A percentile compares a stretch with the other conserved stretches of the same genome.
Conservation (phyloP, 2,113 vertebrate species). For the Ahaetulla prasina region DNA sequence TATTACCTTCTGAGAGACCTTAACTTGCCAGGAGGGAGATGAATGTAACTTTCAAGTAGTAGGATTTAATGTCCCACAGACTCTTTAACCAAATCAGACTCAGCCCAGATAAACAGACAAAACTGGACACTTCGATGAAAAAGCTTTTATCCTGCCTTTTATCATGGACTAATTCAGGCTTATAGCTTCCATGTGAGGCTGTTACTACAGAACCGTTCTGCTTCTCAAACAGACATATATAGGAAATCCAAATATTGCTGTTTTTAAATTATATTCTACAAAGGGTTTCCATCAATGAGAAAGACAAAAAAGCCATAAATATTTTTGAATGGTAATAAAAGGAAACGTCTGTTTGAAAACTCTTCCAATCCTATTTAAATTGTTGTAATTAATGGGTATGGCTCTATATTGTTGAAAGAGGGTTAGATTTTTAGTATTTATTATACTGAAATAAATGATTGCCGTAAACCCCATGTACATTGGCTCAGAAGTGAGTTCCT, state of each 20-base stretch:
- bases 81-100: not conserved
- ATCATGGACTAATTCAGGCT: not conserved
- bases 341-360: not conserved
- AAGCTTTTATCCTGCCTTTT: not conserved
- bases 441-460: not conserved
- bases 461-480: not conserved
- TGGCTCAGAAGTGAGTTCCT: not conserved
- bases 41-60: not conserved
- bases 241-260: not conserved
- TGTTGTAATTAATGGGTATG: not conserved
- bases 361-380: not conserved
- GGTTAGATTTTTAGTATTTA: not conserved
- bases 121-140: not conserved
- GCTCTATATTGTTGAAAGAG: not conserved
- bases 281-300: not conserved
- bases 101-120: not conserved
- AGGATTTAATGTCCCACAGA: not conserved
- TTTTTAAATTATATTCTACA: not conserved
- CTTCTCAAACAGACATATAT: not conserved
- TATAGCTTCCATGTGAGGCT: not conserved
- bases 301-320: not conserved
- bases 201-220: not conserved
- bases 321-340: not conserved
- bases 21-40: not conserved
- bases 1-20: not conserved